Evolutionary conservation across 1,140 invertebrate species (phyloP), one percentile per base, ranked within the genome.

Genomic region (Venturia canescens): DNA sequence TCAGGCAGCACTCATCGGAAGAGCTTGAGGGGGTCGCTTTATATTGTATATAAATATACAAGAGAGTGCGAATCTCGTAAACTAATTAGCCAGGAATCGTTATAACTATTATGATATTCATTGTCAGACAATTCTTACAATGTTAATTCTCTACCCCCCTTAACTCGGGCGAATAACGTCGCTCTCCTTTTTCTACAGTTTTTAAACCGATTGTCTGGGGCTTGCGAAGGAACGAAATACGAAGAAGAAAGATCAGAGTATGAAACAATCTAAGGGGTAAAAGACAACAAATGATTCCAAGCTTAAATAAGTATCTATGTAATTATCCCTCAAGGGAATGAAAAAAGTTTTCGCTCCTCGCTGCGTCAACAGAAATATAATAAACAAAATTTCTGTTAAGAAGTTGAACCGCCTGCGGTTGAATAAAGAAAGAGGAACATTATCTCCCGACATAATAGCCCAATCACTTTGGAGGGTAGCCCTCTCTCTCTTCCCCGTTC

Each of bases 31-130:
- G 48, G 48, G 48, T 72, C 70, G 18, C 50, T 75, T 57, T 29
- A 26, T 57, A 57, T 57, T 18, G 15, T 53, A 53, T 21, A 53
- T 53, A 53, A 6, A 21, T 21, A 21, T 13, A 63, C 23, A 53
- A 53, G 48, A 21, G 23, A n/a, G 44, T 6, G 44, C 23, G n/a
- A 72, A 72, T 72, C 44, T 75, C 71, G 71, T 75, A 26, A 31
- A 75, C 71, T 75, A 75, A 75, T 75, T 75, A 75, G 71, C 27
- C 48, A 75, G 27, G 50, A 75, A 75, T 57, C 50, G 26, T 75
- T 57, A 31, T 21, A 75, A 75, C 71, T 75, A 75, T 72, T 48
- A 72, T 72, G 38, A 72, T 72, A 48, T 21, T 72, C 38, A 72
- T 75, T 75, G 48, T 75, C 71, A 57, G 44, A 57, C 71, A 21